phyloP scores from a whole-genome alignment of 2,113 vertebrate genomes.

The Synchiropus splendidus region DNA sequence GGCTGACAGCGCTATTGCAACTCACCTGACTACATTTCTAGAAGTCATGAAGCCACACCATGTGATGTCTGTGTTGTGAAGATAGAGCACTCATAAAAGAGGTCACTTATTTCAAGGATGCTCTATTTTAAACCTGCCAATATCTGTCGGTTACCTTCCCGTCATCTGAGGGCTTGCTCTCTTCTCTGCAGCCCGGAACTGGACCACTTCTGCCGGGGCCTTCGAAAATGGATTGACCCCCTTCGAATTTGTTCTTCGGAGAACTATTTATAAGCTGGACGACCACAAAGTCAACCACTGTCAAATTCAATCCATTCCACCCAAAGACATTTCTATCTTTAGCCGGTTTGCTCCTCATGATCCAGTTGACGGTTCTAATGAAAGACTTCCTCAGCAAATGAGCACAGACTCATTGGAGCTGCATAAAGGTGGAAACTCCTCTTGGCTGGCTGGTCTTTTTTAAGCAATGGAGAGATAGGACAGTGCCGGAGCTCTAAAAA shows the following conservation, averaged over 20 bases:
- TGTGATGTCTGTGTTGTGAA: too few species aligned
- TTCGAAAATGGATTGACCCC: slow-evolving; percentile 5
- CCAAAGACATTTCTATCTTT: too few species aligned
- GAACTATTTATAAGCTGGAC: slow-evolving; percentile 18
- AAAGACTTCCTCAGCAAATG: slow-evolving; percentile 7
- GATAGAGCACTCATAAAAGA: too few species aligned
- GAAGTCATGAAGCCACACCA: too few species aligned
- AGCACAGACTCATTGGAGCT: too few species aligned
- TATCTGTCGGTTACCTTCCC: too few species aligned
- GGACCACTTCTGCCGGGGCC: slow-evolving; percentile 25
- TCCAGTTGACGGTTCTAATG: slow-evolving; percentile 8
- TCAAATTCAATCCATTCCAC: neutral
- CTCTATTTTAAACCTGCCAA: too few species aligned
- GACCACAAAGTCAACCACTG: slow-evolving; percentile 1
- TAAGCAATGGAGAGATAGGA: slow-evolving; percentile 26
- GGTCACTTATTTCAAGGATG: too few species aligned
- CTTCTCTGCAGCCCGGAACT: slow-evolving; percentile 11
- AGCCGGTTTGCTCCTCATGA: neutral
- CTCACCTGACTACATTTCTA: too few species aligned
- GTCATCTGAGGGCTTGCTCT: too few species aligned
- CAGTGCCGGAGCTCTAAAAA: slow-evolving; percentile 45
- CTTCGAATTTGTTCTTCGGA: slow-evolving; percentile 29
- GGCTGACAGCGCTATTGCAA: too few species aligned
- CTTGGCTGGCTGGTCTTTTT: slow-evolving; percentile 19
- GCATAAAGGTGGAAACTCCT: slow-evolving; percentile 1